These are phyloP conservation scores for Vulpes lagopus DNA, from an alignment of 2,113 vertebrate genomes.

Conservation along the genomic window DNA sequence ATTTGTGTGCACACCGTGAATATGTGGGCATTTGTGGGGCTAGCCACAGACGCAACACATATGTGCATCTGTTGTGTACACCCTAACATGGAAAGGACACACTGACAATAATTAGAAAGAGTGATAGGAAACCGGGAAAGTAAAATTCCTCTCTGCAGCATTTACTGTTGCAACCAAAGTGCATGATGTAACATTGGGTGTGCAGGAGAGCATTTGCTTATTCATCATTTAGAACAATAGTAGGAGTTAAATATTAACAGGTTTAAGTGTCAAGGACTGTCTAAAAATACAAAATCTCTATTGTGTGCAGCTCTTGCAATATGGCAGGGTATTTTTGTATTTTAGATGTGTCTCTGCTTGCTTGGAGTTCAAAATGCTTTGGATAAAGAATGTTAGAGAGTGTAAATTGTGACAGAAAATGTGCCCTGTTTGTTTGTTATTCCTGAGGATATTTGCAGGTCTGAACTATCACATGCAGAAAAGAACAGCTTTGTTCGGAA, in stretches of 20 bases:
- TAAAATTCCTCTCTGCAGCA: conserved; percentile 75
- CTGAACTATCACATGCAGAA: background rate
- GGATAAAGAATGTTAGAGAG: background rate
- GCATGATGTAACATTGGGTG: conserved; percentile 63
- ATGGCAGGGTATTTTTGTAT: background rate
- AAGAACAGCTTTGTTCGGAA: conserved; percentile 51
- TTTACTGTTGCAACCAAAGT: conserved; percentile 79
- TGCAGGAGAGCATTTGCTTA: conserved; percentile 52
- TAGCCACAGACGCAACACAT: background rate
- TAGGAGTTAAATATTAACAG: conserved; percentile 72
- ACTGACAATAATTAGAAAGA: conserved; percentile 85
- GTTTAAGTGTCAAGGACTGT: conserved; percentile 64
- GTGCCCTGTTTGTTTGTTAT: conserved; percentile 54
- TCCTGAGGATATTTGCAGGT: background rate
- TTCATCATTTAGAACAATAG: conserved; percentile 70
- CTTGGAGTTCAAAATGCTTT: background rate
- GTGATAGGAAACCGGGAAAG: conserved; percentile 81
- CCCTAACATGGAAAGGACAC: conserved; percentile 69
- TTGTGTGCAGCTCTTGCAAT: conserved; percentile 41
- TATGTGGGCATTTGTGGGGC: background rate
- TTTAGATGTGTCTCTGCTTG: conserved; percentile 49
- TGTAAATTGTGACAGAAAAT: conserved; percentile 29
- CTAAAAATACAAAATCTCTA: conserved; percentile 59
- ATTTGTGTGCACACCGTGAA: background rate
- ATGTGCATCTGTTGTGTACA: conserved; percentile 70